Evolutionary conservation across 2,113 vertebrate species (phyloP).

Genomic region (Syngnathus typhle): DNA sequence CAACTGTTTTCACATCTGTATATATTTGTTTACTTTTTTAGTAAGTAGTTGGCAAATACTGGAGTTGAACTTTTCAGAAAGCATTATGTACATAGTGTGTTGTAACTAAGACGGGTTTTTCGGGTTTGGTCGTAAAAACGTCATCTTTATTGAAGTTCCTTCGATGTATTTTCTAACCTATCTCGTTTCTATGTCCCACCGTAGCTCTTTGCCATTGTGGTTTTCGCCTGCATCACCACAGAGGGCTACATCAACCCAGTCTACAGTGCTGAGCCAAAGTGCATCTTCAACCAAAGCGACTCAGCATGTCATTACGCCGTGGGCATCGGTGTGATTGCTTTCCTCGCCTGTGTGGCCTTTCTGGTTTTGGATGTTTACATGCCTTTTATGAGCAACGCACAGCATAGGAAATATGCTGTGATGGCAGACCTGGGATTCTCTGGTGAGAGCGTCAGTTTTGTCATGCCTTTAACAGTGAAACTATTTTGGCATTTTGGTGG

Average conservation of each 20-base stretch:
- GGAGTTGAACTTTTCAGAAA: too few relatives aligned
- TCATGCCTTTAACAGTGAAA: not conserved
- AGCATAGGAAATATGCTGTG: conserved; percentile 80
- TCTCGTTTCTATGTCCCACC: conserved; percentile 2
- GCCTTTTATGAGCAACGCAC: conserved; percentile 79
- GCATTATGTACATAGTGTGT: not conserved
- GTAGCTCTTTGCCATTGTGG: conserved; percentile 80
- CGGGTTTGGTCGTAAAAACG: not conserved
- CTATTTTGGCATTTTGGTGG: not conserved
- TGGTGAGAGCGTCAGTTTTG: conserved; percentile 60
- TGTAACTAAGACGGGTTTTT: not conserved
- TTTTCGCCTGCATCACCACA: conserved; percentile 78
- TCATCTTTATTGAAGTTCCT: not conserved
- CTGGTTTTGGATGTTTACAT: conserved; percentile 76
- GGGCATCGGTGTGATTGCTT: conserved; percentile 79
- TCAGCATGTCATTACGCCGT: conserved; percentile 79
- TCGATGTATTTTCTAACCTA: not conserved
- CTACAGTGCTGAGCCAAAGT: accelerated
- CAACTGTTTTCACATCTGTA: not conserved
- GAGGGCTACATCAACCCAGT: conserved; percentile 72
- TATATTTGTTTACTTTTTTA: not conserved
- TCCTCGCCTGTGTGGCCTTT: conserved; percentile 79
- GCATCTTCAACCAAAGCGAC: conserved; percentile 79
- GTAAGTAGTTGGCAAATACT: too few relatives aligned
- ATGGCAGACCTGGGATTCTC: conserved; percentile 80